Evolutionary conservation across 1,140 invertebrate genomes (phyloP).

Genomic region (Penaeus indicus): DNA sequence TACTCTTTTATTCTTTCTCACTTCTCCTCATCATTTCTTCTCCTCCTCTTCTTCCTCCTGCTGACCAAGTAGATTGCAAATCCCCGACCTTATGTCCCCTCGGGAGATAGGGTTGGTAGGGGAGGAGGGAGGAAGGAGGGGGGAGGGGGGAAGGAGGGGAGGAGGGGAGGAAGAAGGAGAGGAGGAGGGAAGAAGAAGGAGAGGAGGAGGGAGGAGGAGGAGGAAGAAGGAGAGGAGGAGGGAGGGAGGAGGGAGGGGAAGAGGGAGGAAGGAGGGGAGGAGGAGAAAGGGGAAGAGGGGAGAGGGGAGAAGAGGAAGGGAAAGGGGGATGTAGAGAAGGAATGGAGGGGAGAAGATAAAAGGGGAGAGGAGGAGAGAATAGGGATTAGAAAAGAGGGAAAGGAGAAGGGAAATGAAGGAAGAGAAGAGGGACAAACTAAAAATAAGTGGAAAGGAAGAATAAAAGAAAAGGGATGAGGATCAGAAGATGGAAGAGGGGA

Average conservation of each 20-base stretch:
- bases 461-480: not conserved
- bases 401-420: not conserved
- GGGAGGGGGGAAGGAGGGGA: not conserved
- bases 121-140: no score
- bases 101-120: no score
- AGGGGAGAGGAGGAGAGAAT: not conserved
- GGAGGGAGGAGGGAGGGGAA: constrained; percentile 29
- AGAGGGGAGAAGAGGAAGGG: constrained; percentile 24
- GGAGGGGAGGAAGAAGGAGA: not conserved
- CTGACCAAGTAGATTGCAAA: no score
- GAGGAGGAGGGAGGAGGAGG: not conserved
- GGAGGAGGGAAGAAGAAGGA: not conserved
- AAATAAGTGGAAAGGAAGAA: no score
- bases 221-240: not conserved
- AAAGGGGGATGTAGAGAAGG: constrained; percentile 35
- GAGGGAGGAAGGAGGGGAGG: constrained; percentile 11
- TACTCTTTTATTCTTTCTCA: no score
- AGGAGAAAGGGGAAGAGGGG: constrained; percentile 10
- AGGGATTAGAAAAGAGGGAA: not conserved
- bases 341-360: not conserved
- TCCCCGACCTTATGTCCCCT: no score
- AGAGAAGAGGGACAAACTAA: no score
- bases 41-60: no score
- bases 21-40: no score
- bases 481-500: not conserved